Evolutionary conservation across 2,888 invertebrate genomes (phyloP).

Genomic region (Coecobrya sp.): DNA sequence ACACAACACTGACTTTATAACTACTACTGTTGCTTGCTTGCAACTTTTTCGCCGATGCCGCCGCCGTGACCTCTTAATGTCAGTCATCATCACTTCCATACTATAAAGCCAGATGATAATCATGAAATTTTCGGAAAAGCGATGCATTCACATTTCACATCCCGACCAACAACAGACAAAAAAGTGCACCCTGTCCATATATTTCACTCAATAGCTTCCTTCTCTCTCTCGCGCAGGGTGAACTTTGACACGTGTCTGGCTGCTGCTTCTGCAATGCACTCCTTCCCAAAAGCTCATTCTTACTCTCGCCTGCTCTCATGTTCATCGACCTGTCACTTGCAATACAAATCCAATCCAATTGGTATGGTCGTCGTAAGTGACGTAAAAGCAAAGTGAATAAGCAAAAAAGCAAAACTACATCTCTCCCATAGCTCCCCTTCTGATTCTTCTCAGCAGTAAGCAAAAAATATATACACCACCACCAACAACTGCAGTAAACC

Average conservation of each 20-base stretch:
- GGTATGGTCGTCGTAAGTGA: constrained; percentile 44
- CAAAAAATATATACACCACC: not conserved
- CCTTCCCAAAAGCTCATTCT: constrained; percentile 1
- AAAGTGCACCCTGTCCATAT: constrained; percentile 47
- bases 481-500: constrained; percentile 1
- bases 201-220: constrained; percentile 30
- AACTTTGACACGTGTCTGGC: constrained; percentile 86
- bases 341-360: constrained; percentile 78
- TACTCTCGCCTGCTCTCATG: not conserved
- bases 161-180: not conserved
- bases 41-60: constrained; percentile 57
- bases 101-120: constrained; percentile 39
- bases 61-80: constrained; percentile 78
- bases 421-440: constrained; percentile 72
- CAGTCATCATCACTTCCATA: constrained; percentile 70
- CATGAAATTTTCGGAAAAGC: constrained; percentile 9
- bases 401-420: constrained; percentile 1
- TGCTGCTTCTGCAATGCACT: constrained; percentile 59
- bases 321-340: constrained; percentile 84
- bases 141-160: constrained; percentile 45
- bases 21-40: constrained; percentile 26
- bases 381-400: constrained; percentile 64
- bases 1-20: constrained; percentile 36
- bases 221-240: constrained; percentile 39
- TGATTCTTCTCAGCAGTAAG: constrained; percentile 23